Evolutionary conservation across 2,113 vertebrate genomes (phyloP), one percentile per base, ranked within the genome.

Genomic region (Rhabdornis inornatus): DNA sequence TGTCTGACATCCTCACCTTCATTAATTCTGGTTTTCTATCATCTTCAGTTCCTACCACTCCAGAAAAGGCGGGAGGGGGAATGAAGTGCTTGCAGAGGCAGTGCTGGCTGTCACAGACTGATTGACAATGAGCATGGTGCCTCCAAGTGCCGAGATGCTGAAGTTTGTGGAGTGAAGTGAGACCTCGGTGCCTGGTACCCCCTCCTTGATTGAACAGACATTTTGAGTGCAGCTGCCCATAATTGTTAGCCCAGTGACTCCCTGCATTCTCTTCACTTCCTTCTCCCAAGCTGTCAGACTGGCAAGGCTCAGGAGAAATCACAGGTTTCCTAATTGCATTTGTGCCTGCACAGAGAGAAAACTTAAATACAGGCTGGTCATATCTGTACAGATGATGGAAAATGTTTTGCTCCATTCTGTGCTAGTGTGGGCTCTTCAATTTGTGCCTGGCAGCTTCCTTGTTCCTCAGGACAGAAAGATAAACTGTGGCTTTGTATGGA

Each of bases 241-340:
- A 91, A 88, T 60, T 56, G 66, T 80, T 94, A 95, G 90, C 91
- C 75, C 95, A 84, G 69, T 50, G 75, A 89, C 57, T 83, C 88
- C 75, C 83, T 93, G 74, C 83, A 72, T 94, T 78, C 80, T 92
- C 89, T 69, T 95, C 90, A 70, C 75, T 95, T 94, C 77, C 59
- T 90, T 91, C 88, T 97, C 90, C 86, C 95, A 96, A 80, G 85
- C 95, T 97, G 91, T 95, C 94, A 95, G 80, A 93, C 80, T 96
- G 94, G 94, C 78, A 96, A 78, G 64, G 82, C 94, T 92, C 83
- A 95, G 90, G 92, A 96, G 89, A 94, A 97, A 96, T 92, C 94
- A 95, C 88, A 96, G 89, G 92, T 97, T 97, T 97, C 83, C 94
- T 94, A 95, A 97, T 89, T 94, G 94, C 88, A 78, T 93, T 95